Evolutionary conservation across 2,888 invertebrate species (phyloP), one percentile per base, ranked within the genome.

Genomic region (Apodemia mormo): DNA sequence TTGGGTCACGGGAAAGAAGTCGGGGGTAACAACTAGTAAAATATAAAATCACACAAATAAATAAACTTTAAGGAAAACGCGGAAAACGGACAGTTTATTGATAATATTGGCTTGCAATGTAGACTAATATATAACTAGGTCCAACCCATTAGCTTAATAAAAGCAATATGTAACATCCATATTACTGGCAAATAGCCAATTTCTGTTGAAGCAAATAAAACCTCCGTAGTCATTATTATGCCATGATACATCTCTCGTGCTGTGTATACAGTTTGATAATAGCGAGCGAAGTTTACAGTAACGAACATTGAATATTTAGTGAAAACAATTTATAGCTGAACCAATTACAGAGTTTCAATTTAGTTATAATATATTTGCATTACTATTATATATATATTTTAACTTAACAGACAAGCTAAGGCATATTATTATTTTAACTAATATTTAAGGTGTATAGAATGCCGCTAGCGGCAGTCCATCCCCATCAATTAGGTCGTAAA

Each of bases 121-220:
- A 61, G 29, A 61, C 61, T 61, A 61, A 33, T 30, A 61, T 61
- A 61, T 61, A 61, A 61, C 61, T 61, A 61, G 61, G 30, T 14
- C 61, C 61, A 61, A 61, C 61, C 61, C 61, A 61, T 61, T 61
- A 61, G 61, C 61, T 61, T 61, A 61, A 61, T 33, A 61, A 61
- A 61, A 61, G 61, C 61, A 61, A 61, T 61, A 61, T 61, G 61
- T 61, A 61, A 61, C 61, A 61, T 33, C 61, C 61, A 61, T 61
- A 61, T 61, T 61, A 61, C 61, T 61, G 61, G 61, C 61, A 30
- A 61, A 61, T 61, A 61, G 61, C 61, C 61, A 61, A 61, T 61
- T 61, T 33, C 61, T 61, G 61, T 61, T 61, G 61, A 61, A 61
- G 61, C 61, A 61, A 61, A 61, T 61, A 61, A 33, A 61, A 61